Base-by-base conservation (phyloP, 2,888 invertebrate species). In the Drosophila maculinotata region DNA sequence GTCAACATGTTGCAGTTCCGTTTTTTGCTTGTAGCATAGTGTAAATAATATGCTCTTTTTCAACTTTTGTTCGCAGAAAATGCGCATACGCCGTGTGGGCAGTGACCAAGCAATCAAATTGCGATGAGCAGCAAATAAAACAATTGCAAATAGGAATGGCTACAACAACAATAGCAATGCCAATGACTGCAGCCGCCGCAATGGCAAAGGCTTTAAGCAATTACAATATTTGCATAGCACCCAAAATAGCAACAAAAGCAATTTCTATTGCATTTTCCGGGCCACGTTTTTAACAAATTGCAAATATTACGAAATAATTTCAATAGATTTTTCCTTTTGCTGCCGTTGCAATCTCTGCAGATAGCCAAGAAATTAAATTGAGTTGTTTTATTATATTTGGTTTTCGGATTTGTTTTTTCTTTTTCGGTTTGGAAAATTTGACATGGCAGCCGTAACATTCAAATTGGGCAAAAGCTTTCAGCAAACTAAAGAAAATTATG, bases 301-400 rank as follows among this genome's bases (percentile, higher is more conserved):
- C 64, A 72, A 86, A 86, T 86, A 71, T 83, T 83, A 86, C 68
- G 74, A 83, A 88, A 86, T 86, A 54, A 79, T 88, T 69, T 66
- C 68, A 59, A 70, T 82, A 67, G 60, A 60, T 72, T 68, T 62
- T 57, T 72, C n/a, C 52, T 51, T 36, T 71, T 51, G 52, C 63
- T 63, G 53, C 31, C 51, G 35, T 54, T 68, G 69, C 66, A 69
- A 60, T 57, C 49, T 58, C 51, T 63, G 56, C 51, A 58, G 62
- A 57, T 3, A 51, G 45, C 56, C 25, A 64, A 58, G 58, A 85
- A 68, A 85, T 66, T 53, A 74, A 88, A 83, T 83, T 88, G 82
- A 83, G 77, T 79, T 78, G 76, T 76, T 67, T 69, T 59, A 31
- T 53, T 64, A 64, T 25, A 39, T 54, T 66, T 74, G 12, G 26